phyloP scores from a whole-genome alignment of 2,888 invertebrate genomes.

The Lymantria dispar region DNA sequence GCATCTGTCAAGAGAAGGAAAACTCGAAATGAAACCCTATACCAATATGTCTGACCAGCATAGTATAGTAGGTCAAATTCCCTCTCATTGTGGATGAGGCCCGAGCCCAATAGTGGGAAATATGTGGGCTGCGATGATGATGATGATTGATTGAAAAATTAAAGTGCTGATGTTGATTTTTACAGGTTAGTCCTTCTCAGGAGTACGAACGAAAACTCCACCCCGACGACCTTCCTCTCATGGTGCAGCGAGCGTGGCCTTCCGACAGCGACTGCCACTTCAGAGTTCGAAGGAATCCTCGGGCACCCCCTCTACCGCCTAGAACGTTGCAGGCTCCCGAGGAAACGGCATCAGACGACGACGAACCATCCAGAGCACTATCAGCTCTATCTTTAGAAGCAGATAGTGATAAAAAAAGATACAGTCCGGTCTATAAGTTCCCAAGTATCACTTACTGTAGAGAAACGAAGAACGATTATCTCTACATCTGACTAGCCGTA shows the following conservation, averaged over 20 bases:
- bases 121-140: no score
- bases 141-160: no score
- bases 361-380: constrained; percentile 64
- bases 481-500: constrained; percentile 71
- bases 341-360: constrained; percentile 50
- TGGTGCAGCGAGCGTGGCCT: constrained; percentile 90
- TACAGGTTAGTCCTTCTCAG: constrained; percentile 87
- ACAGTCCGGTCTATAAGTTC: constrained; percentile 76
- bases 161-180: constrained; percentile 5
- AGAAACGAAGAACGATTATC: constrained; percentile 73
- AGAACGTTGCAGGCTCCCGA: constrained; percentile 68
- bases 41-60: no score
- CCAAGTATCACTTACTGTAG: constrained; percentile 74
- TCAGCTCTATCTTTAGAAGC: constrained; percentile 73
- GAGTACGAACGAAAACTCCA: constrained; percentile 94
- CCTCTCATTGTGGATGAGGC: no score
- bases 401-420: constrained; percentile 64
- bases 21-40: no score
- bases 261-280: constrained; percentile 89
- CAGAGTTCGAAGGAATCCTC: constrained; percentile 90
- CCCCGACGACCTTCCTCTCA: constrained; percentile 92
- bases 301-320: constrained; percentile 89
- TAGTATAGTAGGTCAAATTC: no score
- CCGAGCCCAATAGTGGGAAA: no score
- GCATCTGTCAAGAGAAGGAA: no score